Base-by-base conservation (phyloP, 2,113 vertebrate species). In the Strix aluco region DNA sequence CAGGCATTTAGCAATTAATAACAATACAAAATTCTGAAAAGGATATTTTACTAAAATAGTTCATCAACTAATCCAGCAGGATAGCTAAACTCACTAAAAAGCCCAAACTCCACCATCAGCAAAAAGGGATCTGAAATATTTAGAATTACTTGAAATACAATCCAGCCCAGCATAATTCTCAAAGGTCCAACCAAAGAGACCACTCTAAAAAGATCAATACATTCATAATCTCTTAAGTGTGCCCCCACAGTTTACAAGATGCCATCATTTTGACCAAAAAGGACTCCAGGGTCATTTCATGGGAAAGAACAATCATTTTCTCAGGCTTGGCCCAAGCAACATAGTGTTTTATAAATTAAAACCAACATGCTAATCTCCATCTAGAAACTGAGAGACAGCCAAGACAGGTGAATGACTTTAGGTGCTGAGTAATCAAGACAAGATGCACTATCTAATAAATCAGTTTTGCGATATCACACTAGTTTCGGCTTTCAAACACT, bases 361-460 rank as follows among this genome's bases (percentile, higher is more conserved):
- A 34, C 51, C 29, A 71, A 73, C 82, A 40, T 40, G 42, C 72
- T 95, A 94, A 94, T 83, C 92, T 86, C 79, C 30, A 26, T 36
- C 63, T 55, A 70, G 67, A 92, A 93, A 51, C 51, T 22, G 62
- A 90, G 44, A 65, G 23, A 49, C 79, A 88, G 90, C 74, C 88
- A 86, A 70, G 66, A 57, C 82, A 95, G 88, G 85, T 86, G 55
- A 94, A 40, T 54, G 75, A 86, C 67, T 80, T 83, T 25, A 90
- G 63, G 72, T 96, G 96, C 92, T 93, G 92, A 94, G 81, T 88
- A 93, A 94, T 88, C 51, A 93, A 38, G 88, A 66, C 55, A 82
- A 88, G 92, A 58, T 34, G 63, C 92, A 90, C 72, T 23, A 71
- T 47, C 86, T 86, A 72, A 90, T 88, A 88, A 81, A 86, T 73